Evolutionary conservation across 2,797 vertebrate genomes (phyloP), one percentile per base, ranked within the genome.

Genomic region (Danio kyathit): DNA sequence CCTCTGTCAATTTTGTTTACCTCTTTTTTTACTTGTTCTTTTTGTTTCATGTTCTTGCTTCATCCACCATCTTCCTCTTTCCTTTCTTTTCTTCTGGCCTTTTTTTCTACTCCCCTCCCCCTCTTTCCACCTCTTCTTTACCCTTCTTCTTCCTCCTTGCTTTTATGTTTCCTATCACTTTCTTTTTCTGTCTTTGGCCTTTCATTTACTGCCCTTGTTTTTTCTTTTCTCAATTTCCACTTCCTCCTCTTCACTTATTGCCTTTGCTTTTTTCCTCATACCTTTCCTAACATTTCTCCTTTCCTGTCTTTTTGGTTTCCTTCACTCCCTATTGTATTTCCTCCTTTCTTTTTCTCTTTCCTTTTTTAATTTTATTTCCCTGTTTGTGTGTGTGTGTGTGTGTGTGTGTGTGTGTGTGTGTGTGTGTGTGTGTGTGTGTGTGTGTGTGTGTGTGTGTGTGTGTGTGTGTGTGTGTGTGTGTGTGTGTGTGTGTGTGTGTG

Each of bases 61-160:
- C 3, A 1, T 29, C 29, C 29, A 29, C 29, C 29, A 29, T 29
- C 29, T 29, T 29, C 6, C 7, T 11, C 4, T 10, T 54, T 11
- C 41, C 2, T 19, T 19, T 63, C 63, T 56, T 72, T 44, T 44
- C 57, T 2, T 13, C 48, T 29, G 38, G 29, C 29, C 29, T 29
- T 29, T 29, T 29, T 21, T 70, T 9, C 46, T 7, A 29, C 9
- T 40, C 10, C 1, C 16, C 16, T 14, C 8, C 0, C 8, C 4
- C 5, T 1, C 5, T 1, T 40, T 52, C 6, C 11, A 9, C 12
- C 5, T 52, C 16, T 57, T 1, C 14, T 0, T 29, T 43, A 43
- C 16, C 3, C 7, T 56, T 4, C 16, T 4, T 0, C 7, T 56
- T 4, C 16, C 4, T 0, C 38, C 40, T 13, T 13, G 7, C 4